A percentile compares a stretch with the other conserved stretches of the same genome.
phyloP scores from a whole-genome alignment of 2,113 vertebrate genomes.

The Sapajus apella region DNA sequence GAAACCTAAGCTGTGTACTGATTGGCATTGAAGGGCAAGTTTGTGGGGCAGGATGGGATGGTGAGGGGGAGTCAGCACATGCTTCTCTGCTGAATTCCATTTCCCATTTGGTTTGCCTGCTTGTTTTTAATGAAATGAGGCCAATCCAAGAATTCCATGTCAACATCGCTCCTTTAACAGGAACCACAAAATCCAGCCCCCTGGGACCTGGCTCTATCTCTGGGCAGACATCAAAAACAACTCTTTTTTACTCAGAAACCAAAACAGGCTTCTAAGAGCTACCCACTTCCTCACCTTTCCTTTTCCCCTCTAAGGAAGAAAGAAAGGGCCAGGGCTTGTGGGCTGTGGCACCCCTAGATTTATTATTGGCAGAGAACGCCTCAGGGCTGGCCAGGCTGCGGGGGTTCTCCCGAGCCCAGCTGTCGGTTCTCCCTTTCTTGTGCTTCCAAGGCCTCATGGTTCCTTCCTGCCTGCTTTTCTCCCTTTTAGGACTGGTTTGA shows the following conservation, averaged over 20 bases:
- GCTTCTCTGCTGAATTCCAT: slow-evolving; percentile 55
- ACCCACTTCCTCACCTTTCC: slow-evolving; percentile 57
- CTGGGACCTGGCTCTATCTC: slow-evolving; percentile 67
- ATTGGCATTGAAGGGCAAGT: neutral
- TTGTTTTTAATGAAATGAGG: slow-evolving; percentile 62
- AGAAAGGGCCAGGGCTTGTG: neutral
- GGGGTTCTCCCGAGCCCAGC: slow-evolving; percentile 51
- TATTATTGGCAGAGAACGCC: slow-evolving; percentile 25
- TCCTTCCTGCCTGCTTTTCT: slow-evolving; percentile 59
- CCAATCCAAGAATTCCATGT: slow-evolving; percentile 67
- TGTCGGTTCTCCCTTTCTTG: slow-evolving; percentile 53
- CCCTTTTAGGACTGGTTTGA: slow-evolving; percentile 30
- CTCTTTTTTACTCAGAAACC: slow-evolving; percentile 44
- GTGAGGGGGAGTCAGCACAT: slow-evolving; percentile 41
- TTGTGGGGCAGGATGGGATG: neutral
- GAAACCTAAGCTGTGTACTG: neutral
- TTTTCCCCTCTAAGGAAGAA: neutral
- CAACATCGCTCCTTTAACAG: slow-evolving; percentile 59
- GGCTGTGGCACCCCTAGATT: slow-evolving; percentile 17
- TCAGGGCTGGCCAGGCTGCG: slow-evolving; percentile 11
- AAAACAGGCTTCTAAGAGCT: slow-evolving; percentile 24
- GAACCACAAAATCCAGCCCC: slow-evolving; percentile 56
- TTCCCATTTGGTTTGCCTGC: slow-evolving; percentile 69
- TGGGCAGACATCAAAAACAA: slow-evolving; percentile 54
- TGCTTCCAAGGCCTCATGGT: slow-evolving; percentile 52